Evolutionary conservation across 2,797 vertebrate genomes (phyloP).

Genomic region (Gymnothorax reevesii): DNA sequence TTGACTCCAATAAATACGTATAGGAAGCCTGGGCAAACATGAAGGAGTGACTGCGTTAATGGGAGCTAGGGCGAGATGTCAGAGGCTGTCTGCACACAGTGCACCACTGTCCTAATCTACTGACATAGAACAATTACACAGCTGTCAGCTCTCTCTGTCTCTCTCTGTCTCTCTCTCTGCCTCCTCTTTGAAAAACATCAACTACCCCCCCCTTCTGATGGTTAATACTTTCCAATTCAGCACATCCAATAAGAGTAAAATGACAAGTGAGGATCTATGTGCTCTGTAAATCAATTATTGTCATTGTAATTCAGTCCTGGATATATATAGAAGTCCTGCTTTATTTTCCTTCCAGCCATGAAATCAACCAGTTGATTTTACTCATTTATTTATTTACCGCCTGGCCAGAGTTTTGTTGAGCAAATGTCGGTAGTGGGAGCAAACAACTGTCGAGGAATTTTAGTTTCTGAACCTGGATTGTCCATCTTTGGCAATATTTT

Average conservation of each 20-base stretch:
- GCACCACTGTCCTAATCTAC: conserved; percentile 54
- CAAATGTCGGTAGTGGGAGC: no score
- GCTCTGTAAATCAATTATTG: conserved; percentile 55
- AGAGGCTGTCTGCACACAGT: conserved; percentile 66
- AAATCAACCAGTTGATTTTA: no score
- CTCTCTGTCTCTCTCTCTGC: conserved; percentile 36
- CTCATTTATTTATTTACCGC: no score
- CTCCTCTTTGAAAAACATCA: conserved; percentile 53
- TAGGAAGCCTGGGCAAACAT: conserved; percentile 19
- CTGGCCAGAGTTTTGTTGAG: no score
- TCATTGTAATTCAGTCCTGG: conserved; percentile 32
- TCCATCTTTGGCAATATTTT: no score
- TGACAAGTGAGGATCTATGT: conserved; percentile 22
- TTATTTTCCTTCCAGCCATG: no score
- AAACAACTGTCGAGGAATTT: no score
- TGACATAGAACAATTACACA: conserved; percentile 67
- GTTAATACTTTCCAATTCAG: not conserved
- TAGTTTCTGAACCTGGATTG: no score
- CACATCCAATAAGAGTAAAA: conserved; percentile 1
- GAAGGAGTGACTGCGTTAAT: conserved; percentile 58
- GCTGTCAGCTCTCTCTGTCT: conserved; percentile 52
- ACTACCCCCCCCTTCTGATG: conserved; percentile 16
- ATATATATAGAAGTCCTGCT: no score
- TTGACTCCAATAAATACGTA: not conserved
- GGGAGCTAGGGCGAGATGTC: conserved; percentile 72